Percentiles rank a stretch among this genome's conserved stretches.
These are phyloP conservation scores for Pimephales promelas DNA, from an alignment of 2,113 vertebrate genomes.

Conservation along the genomic window DNA sequence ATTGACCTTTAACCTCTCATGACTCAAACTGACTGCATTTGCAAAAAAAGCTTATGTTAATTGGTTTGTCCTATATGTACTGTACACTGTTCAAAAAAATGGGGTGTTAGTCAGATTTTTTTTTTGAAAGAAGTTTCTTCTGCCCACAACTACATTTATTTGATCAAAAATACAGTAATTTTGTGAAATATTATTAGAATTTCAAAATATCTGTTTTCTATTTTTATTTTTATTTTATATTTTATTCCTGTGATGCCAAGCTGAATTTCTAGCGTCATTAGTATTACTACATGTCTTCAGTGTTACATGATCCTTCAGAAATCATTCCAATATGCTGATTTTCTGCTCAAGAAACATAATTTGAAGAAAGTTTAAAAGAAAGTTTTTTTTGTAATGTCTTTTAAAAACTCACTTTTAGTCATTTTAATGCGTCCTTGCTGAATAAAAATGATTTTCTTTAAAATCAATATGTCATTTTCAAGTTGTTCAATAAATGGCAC, in stretches of 20 bases:
- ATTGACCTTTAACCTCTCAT: background rate
- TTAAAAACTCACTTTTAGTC: too few species aligned
- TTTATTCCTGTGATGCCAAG: too few species aligned
- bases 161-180: background rate
- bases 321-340: background rate
- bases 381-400: too few species aligned
- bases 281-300: background rate
- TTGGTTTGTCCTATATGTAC: too few species aligned
- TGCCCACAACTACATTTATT: background rate
- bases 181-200: background rate
- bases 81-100: too few species aligned
- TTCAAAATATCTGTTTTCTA: too few species aligned
- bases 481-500: background rate
- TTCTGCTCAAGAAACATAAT: background rate
- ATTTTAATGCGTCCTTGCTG: too few species aligned
- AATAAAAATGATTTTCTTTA: too few species aligned
- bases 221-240: too few species aligned
- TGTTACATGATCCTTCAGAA: background rate
- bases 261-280: background rate
- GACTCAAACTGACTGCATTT: background rate
- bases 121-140: background rate
- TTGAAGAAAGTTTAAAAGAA: too few species aligned
- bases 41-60: background rate
- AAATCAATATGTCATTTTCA: background rate
- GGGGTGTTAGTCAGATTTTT: background rate